phyloP scores from a whole-genome alignment of 2,113 vertebrate species.

The Opisthocomus hoazin region DNA sequence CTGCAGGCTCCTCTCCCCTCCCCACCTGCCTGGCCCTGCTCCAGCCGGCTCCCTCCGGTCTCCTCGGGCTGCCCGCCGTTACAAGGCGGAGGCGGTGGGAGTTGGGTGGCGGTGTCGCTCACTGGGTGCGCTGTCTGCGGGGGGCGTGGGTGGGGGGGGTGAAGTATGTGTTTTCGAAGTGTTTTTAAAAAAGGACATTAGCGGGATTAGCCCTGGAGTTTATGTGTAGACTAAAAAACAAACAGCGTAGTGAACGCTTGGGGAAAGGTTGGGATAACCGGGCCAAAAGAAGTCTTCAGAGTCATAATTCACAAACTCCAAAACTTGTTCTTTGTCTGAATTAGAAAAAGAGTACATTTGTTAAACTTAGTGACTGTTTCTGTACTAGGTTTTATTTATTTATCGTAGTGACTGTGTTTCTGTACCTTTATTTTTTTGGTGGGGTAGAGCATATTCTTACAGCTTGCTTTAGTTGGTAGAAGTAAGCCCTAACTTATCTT shows the following conservation, averaged over 20 bases:
- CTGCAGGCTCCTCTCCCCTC: neutral
- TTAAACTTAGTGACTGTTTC: neutral
- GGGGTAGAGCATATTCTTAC: neutral
- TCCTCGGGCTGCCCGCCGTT: neutral
- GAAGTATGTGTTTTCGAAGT: fast-evolving
- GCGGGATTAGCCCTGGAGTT: neutral
- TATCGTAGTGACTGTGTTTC: neutral
- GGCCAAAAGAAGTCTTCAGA: neutral
- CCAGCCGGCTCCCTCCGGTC: fast-evolving
- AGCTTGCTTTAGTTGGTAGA: neutral
- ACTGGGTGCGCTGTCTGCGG: neutral
- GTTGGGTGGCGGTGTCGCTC: neutral
- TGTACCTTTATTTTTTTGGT: neutral
- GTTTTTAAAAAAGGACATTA: neutral
- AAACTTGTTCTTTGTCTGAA: neutral
- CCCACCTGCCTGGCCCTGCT: neutral
- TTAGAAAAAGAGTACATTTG: neutral
- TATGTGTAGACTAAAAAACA: fast-evolving
- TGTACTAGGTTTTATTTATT: neutral
- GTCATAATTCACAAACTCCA: too few species aligned
- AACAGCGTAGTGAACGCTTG: fast-evolving
- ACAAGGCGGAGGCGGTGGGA: fast-evolving
- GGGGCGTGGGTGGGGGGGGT: fast-evolving
- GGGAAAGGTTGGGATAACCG: too few species aligned
- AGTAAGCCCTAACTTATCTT: neutral